Evolutionary conservation across 92 coral and sea anemone species (phyloP), one percentile per base, ranked within the genome.

Genomic region (Zoanthus solanderi): DNA sequence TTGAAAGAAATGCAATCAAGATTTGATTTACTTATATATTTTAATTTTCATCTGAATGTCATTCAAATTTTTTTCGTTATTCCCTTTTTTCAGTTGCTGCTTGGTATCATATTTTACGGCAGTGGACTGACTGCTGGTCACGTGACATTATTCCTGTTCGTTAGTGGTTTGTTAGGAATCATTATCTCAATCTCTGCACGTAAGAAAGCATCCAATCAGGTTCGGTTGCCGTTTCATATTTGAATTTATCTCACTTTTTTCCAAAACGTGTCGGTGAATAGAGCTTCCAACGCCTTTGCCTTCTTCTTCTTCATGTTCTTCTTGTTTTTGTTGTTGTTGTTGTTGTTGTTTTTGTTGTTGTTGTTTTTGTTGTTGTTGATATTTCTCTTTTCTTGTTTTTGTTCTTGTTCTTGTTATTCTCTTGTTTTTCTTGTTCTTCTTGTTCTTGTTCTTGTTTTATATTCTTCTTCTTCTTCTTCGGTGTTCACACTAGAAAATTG

Each of bases 161-260:
- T 81, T 4, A 66, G 85, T 30, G 75, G 71, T 65, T 12, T 81
- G 60, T 66, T 18, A 44, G 85, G 75, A 14, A 54, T 81, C 14
- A 58, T 81, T 14, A 75, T 48, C 14, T 12, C 85, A 30, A 47
- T 81, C 23, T 48, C 65, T 34, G 85, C 60, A 66, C 58, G 66
- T 23, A 81, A 81, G 75, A 66, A 81, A 47, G 14, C 72, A 10
- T 15, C 61, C 28, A 81, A 81, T 30, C 61, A 81, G 85, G 85
- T 81, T 46, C 4, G 61, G 45, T 18, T 18, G 9, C 12, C 56
- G 56, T 50, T 50, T 11, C 56, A 7, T 50, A 11, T 7, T 11
- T 50, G 42, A 37, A 37, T 47, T 47, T 47, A 50, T 50, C 10
- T 50, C 12, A 23, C 56, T 3, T 7, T 7, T 50, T 50, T 50